These are phyloP conservation scores for Drosophila acutilabella DNA, from an alignment of 2,888 invertebrate genomes.

Conservation along the genomic window DNA sequence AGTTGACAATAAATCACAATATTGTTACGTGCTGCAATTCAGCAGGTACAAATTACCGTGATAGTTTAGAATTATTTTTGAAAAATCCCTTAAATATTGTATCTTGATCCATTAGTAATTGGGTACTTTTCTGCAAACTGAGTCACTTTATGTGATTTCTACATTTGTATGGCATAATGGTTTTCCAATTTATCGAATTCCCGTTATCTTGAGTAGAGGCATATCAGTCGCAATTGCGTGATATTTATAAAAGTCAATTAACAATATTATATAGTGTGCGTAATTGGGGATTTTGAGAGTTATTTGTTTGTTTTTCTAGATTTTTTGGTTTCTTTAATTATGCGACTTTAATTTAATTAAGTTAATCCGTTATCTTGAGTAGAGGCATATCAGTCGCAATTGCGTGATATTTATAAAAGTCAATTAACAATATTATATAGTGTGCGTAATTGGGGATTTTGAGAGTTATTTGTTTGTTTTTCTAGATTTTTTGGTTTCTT, in stretches of 20 bases:
- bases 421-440: conserved; percentile 35
- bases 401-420: conserved; percentile 37
- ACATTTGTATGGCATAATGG: conserved; percentile 4
- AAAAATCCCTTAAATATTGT: no score
- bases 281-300: conserved; percentile 1
- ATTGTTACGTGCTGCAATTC: no score
- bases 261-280: conserved; percentile 13
- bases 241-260: conserved; percentile 44
- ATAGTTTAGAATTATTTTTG: no score
- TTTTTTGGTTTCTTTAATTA: conserved; percentile 52
- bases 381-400: conserved; percentile 16
- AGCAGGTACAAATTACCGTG: no score
- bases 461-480: background rate
- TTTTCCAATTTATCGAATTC: conserved; percentile 14
- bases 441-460: conserved; percentile 5
- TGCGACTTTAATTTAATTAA: conserved; percentile 60
- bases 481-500: conserved; percentile 33
- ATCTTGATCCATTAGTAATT: no score
- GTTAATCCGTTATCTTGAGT: conserved; percentile 35
- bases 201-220: background rate
- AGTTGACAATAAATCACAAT: no score
- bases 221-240: conserved; percentile 29
- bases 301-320: conserved; percentile 3
- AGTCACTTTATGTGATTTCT: conserved; percentile 3
- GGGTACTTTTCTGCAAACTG: background rate